Evolutionary conservation across 2,888 invertebrate genomes (phyloP).

Genomic region (Bunonema sp.): DNA sequence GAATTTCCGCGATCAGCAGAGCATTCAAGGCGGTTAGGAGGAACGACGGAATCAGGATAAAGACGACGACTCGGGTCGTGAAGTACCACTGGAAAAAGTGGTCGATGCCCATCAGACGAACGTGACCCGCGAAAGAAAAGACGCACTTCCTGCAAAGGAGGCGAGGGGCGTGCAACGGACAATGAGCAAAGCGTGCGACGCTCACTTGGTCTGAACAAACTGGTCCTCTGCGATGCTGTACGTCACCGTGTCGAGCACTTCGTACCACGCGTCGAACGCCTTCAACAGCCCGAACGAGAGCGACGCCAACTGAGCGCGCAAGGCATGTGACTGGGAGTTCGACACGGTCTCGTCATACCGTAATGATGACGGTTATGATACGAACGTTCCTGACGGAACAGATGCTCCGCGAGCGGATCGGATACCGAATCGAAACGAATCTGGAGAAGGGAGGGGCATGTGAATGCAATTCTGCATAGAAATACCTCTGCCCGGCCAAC

Average conservation of each 20-base stretch:
- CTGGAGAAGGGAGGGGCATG: no score
- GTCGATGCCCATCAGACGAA: no score
- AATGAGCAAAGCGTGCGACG: no score
- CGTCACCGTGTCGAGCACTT: slow-evolving; percentile 56
- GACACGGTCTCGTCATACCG: slow-evolving; percentile 51
- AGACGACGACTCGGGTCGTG: slow-evolving; percentile 72
- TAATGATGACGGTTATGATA: slow-evolving; percentile 61
- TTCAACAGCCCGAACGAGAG: slow-evolving; percentile 67
- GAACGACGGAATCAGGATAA: slow-evolving; percentile 77
- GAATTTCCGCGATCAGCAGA: slow-evolving; percentile 68
- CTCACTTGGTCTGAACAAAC: no score
- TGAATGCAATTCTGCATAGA: no score
- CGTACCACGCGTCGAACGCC: slow-evolving; percentile 61
- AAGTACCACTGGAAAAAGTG: slow-evolving; percentile 60
- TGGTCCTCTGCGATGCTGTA: no score
- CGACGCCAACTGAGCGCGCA: no score
- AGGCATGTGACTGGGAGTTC: no score
- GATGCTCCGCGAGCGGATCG: slow-evolving; percentile 67
- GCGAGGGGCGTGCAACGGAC: no score
- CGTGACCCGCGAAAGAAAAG: no score
- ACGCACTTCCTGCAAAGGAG: no score
- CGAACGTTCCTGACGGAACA: slow-evolving; percentile 56
- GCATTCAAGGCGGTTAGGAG: slow-evolving; percentile 73
- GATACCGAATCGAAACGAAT: slow-evolving; percentile 85
- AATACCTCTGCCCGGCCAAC: slow-evolving; percentile 65